These are phyloP conservation scores for Falco novaeseelandiae DNA, from an alignment of 2,797 vertebrate species.

Conservation along the genomic window DNA sequence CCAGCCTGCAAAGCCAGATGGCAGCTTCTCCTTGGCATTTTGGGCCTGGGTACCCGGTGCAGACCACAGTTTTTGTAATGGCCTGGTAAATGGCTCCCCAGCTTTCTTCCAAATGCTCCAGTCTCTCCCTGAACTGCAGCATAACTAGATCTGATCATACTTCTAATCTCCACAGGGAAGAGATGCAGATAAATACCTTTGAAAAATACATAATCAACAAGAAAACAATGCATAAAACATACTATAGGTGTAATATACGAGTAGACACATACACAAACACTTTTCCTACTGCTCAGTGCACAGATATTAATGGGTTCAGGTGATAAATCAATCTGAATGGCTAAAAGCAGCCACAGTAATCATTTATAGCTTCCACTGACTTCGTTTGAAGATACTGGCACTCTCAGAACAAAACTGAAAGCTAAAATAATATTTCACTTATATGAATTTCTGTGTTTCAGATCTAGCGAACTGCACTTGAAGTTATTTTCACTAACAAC, in stretches of 20 bases:
- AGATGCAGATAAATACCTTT: background rate
- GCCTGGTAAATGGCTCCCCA: slow-evolving; percentile 20
- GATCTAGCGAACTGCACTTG: background rate
- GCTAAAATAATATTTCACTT: background rate
- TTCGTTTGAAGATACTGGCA: background rate
- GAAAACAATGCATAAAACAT: background rate
- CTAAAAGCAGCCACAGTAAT: background rate
- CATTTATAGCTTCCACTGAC: background rate
- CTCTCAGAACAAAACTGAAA: background rate
- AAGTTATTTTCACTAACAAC: slow-evolving; percentile 23
- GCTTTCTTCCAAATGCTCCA: background rate
- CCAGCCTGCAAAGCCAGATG: slow-evolving; percentile 48
- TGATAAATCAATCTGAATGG: background rate
- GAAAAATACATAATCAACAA: background rate
- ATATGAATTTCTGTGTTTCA: background rate
- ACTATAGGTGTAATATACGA: background rate
- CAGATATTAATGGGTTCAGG: background rate
- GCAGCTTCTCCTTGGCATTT: slow-evolving; percentile 27
- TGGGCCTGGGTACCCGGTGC: background rate
- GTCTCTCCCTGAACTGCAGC: background rate
- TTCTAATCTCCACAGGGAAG: background rate
- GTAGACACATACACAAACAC: background rate
- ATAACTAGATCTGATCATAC: background rate
- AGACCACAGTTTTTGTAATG: background rate
- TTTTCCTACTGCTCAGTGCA: background rate